These are phyloP conservation scores for Colaptes auratus DNA, from an alignment of 2,113 vertebrate genomes.

Conservation along the genomic window DNA sequence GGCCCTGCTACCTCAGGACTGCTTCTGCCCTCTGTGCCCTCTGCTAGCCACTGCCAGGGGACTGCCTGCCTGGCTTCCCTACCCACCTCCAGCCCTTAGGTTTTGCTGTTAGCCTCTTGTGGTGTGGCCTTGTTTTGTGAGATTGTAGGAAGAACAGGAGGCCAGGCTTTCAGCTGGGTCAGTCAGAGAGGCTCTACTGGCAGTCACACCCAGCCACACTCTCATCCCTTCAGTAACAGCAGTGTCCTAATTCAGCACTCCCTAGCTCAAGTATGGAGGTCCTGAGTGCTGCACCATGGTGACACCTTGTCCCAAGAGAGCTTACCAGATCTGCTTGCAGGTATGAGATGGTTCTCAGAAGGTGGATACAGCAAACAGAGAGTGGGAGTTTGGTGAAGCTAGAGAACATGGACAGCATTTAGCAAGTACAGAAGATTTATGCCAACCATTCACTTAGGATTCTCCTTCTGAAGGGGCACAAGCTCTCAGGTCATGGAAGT, in stretches of 20 bases:
- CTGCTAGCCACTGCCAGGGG: not conserved
- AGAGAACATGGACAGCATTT: accelerated
- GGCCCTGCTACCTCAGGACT: not conserved
- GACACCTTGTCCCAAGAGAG: too few relatives aligned
- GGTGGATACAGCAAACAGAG: not conserved
- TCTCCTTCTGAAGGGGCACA: not conserved
- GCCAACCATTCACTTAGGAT: not conserved
- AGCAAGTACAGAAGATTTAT: not conserved
- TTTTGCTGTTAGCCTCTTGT: not conserved
- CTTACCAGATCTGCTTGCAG: not conserved
- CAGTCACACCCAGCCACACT: not conserved
- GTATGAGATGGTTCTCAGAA: not conserved
- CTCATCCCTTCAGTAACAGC: accelerated
- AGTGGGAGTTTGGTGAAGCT: not conserved
- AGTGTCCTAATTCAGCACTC: not conserved
- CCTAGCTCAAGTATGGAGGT: not conserved
- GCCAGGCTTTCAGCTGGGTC: not conserved
- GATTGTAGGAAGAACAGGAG: accelerated
- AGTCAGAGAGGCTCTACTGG: not conserved
- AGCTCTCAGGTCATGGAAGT: not conserved
- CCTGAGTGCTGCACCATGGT: accelerated
- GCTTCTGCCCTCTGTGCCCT: not conserved
- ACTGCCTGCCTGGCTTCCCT: not conserved
- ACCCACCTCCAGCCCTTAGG: not conserved
- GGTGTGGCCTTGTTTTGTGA: accelerated